A percentile compares a stretch with the other conserved stretches of the same genome.
Conservation (phyloP, 2,797 vertebrate species). For the Mycteria americana region DNA sequence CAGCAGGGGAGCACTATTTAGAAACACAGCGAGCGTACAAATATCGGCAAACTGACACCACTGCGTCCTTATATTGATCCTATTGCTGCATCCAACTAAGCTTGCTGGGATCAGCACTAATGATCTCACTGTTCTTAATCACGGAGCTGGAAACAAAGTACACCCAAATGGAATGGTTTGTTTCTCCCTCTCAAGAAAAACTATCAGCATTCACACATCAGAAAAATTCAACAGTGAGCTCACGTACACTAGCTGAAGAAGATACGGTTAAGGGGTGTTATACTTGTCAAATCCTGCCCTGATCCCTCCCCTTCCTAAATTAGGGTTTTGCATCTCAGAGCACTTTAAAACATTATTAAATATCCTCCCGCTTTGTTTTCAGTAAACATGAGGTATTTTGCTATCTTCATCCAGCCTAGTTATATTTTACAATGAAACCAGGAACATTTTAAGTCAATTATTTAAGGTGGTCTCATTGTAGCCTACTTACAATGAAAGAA, state of each 20-base stretch:
- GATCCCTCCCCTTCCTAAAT: not conserved
- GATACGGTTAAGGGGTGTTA: not conserved
- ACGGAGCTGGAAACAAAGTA: constrained; percentile 27
- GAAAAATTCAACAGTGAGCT: not conserved
- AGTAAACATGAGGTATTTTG: not conserved
- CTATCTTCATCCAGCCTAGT: not conserved
- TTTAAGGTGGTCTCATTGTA: not conserved
- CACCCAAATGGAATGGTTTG: not conserved
- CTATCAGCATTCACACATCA: not conserved
- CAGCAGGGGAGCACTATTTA: not conserved
- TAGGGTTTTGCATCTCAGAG: not conserved
- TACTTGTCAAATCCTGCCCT: not conserved
- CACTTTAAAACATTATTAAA: not conserved
- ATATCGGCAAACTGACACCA: not conserved
- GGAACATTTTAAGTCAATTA: not conserved
- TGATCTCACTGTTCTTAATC: constrained; percentile 48
- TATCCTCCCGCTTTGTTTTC: not conserved
- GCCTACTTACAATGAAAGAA: not conserved
- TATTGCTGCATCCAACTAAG: constrained; percentile 13
- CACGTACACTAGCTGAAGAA: not conserved
- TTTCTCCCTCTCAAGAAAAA: not conserved
- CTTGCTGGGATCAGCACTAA: constrained; percentile 26
- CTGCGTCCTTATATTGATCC: constrained; percentile 8
- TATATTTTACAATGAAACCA: constrained; percentile 9
- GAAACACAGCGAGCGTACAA: not conserved